Conservation (phyloP, 2,113 vertebrate species). For the Cephalophus harveyi region DNA sequence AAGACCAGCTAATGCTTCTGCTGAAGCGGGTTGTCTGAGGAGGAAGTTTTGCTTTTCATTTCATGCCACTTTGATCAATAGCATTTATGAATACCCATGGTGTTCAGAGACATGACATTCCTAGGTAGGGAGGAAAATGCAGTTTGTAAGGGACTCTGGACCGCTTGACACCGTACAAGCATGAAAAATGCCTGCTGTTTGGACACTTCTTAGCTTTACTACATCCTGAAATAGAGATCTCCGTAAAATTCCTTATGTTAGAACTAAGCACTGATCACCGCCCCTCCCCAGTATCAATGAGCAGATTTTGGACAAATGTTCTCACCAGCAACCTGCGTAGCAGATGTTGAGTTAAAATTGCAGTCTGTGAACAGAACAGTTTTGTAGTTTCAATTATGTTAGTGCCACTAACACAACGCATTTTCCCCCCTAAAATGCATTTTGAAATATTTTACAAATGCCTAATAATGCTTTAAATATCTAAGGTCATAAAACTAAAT, state of each 20-base stretch:
- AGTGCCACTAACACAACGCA: slow-evolving; percentile 72
- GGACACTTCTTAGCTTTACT: slow-evolving; percentile 73
- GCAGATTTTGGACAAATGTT: slow-evolving; percentile 81
- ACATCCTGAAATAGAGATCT: slow-evolving; percentile 80
- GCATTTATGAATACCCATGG: neutral
- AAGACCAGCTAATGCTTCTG: slow-evolving; percentile 36
- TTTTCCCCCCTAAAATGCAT: slow-evolving; percentile 70
- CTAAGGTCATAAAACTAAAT: slow-evolving; percentile 69
- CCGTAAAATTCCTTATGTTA: slow-evolving; percentile 73
- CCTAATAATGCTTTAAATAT: slow-evolving; percentile 76
- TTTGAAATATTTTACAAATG: slow-evolving; percentile 76
- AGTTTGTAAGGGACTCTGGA: slow-evolving; percentile 50
- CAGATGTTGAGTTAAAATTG: slow-evolving; percentile 81
- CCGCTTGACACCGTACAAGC: slow-evolving; percentile 68
- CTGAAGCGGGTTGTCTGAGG: slow-evolving; percentile 36
- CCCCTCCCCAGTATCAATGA: slow-evolving; percentile 70
- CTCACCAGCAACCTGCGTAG: slow-evolving; percentile 76
- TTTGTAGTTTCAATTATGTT: slow-evolving; percentile 76
- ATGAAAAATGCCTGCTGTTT: slow-evolving; percentile 76
- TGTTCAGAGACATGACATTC: neutral
- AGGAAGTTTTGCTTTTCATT: neutral
- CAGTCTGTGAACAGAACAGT: slow-evolving; percentile 66
- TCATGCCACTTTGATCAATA: neutral
- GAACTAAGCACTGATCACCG: slow-evolving; percentile 68
- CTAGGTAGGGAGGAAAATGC: slow-evolving; percentile 47